These are phyloP conservation scores for human (Homo sapiens) DNA, from an alignment of 2,113 vertebrate genomes.

Conservation along the genomic window DNA sequence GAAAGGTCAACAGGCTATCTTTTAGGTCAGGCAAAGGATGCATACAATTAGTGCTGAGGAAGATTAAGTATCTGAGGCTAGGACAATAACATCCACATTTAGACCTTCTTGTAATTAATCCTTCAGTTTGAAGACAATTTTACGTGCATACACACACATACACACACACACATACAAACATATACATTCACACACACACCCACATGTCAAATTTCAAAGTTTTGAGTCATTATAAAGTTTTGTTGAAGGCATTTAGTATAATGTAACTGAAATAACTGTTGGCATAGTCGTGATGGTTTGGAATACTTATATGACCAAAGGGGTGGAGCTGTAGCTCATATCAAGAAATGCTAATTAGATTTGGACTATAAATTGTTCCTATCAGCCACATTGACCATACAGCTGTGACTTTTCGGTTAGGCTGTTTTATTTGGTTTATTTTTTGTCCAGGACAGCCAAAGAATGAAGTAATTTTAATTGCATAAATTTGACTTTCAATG, in stretches of 20 bases:
- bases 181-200: not conserved
- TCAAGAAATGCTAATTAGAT: not conserved
- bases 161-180: not conserved
- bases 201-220: not conserved
- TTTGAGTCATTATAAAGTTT: not conserved
- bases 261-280: not conserved
- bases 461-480: not conserved
- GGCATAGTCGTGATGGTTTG: not conserved
- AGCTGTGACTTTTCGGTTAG: not conserved
- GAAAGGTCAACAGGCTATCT: not conserved
- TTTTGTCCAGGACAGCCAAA: not conserved
- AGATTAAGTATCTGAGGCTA: not conserved
- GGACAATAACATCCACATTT: not conserved
- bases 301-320: not conserved
- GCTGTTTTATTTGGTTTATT: not conserved
- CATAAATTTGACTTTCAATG: conserved; percentile 37
- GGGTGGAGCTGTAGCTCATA: not conserved
- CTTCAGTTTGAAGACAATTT: not conserved
- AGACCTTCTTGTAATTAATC: not conserved
- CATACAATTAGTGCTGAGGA: not conserved
- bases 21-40: not conserved
- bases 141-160: not conserved
- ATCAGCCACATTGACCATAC: not conserved
- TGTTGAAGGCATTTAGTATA: not conserved
- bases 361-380: not conserved